phyloP scores from a whole-genome alignment of 2,113 vertebrate species.

The Ciconia stormi region DNA sequence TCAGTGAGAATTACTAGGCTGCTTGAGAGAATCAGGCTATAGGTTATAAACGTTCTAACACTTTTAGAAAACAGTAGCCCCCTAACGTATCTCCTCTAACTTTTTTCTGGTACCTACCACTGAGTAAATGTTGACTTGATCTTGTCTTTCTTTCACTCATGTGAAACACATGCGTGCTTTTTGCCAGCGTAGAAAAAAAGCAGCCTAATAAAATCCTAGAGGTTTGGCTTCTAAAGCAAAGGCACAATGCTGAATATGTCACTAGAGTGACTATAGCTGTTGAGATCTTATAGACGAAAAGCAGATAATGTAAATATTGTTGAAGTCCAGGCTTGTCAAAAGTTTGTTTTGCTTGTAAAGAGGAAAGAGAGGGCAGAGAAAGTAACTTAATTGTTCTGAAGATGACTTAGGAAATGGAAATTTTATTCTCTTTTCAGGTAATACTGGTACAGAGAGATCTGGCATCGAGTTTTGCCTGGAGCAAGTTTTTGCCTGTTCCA shows the following conservation, averaged over 20 bases:
- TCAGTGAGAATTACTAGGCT: background rate
- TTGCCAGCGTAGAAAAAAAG: background rate
- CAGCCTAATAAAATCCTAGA: background rate
- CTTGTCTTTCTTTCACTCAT: background rate
- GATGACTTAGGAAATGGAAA: background rate
- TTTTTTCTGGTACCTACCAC: background rate
- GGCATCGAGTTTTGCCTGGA: background rate
- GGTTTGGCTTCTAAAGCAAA: background rate
- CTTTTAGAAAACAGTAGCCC: background rate
- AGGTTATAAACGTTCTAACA: background rate
- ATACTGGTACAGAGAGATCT: background rate
- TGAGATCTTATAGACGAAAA: background rate
- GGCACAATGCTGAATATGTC: background rate
- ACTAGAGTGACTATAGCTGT: background rate
- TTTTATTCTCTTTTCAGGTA: background rate
- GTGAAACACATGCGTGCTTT: background rate
- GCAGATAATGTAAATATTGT: background rate
- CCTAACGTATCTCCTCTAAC: background rate
- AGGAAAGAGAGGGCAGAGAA: background rate
- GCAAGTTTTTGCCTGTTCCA: background rate
- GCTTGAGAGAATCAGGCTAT: background rate
- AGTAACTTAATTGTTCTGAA: background rate
- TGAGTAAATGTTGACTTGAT: background rate
- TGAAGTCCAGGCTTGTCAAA: background rate
- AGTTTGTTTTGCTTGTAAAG: background rate